Conservation (phyloP, 2,888 invertebrate genomes). For the Cryptocephalus primarius region DNA sequence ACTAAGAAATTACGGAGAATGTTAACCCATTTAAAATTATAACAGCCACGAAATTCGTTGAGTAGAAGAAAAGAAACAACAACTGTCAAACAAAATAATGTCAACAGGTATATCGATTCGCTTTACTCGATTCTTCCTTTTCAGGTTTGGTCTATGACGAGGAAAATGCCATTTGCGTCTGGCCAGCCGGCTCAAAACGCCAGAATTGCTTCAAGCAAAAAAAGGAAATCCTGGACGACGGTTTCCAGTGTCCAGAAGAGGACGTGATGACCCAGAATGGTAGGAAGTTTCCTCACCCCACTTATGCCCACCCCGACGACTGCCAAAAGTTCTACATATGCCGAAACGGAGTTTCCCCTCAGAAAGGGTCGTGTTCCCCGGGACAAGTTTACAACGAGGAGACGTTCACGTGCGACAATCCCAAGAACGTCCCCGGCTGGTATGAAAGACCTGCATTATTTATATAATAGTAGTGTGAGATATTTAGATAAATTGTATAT, state of each 20-base stretch:
- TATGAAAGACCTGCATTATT: conserved; percentile 39
- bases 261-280: conserved; percentile 57
- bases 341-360: conserved; percentile 63
- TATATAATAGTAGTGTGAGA: not conserved
- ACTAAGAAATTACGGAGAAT: too few relatives aligned
- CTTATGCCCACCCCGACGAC: conserved; percentile 67
- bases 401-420: conserved; percentile 64
- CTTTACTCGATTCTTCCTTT: not conserved
- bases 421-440: conserved; percentile 70
- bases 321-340: conserved; percentile 78
- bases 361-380: conserved; percentile 60
- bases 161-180: conserved; percentile 59
- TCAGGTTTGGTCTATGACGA: conserved; percentile 63
- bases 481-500: not conserved
- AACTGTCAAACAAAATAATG: too few relatives aligned
- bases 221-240: conserved; percentile 60
- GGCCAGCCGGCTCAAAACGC: conserved; percentile 53
- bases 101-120: too few relatives aligned
- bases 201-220: conserved; percentile 42
- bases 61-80: too few relatives aligned
- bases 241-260: conserved; percentile 65
- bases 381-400: conserved; percentile 72
- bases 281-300: conserved; percentile 61
- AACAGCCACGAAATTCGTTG: too few relatives aligned
- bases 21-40: too few relatives aligned